phyloP scores from a whole-genome alignment of 2,113 vertebrate species.

The Haemorhous mexicanus region DNA sequence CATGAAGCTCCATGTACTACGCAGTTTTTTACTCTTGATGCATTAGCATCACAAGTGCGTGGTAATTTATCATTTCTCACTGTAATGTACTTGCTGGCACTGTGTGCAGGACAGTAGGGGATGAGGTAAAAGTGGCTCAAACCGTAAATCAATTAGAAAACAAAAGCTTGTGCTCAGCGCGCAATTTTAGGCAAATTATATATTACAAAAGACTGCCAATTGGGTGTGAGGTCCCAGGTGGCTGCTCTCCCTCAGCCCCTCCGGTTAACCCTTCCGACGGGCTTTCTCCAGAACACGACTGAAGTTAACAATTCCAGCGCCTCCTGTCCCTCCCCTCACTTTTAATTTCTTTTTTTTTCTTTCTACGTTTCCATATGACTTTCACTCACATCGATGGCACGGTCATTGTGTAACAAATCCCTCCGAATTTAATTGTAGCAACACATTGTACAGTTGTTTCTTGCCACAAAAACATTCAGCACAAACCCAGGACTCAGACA shows the following conservation, averaged over 20 bases:
- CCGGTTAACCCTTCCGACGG: slow-evolving; percentile 64
- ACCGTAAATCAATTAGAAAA: slow-evolving; percentile 89
- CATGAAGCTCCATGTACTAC: slow-evolving; percentile 40
- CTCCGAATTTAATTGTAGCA: background rate
- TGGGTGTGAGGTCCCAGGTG: slow-evolving; percentile 76
- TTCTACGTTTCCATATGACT: background rate
- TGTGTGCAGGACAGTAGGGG: slow-evolving; percentile 70
- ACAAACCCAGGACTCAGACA: background rate
- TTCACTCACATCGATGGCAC: background rate
- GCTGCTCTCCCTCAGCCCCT: slow-evolving; percentile 24
- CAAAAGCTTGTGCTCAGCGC: slow-evolving; percentile 80
- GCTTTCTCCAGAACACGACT: background rate
- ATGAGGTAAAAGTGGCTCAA: slow-evolving; percentile 77
- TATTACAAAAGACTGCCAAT: slow-evolving; percentile 78
- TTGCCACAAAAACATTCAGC: background rate
- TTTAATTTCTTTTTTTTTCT: too few species aligned
- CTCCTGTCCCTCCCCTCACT: background rate
- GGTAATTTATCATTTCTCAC: slow-evolving; percentile 82
- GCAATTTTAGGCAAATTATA: slow-evolving; percentile 81
- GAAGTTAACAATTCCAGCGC: background rate
- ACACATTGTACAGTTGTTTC: background rate
- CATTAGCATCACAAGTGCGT: slow-evolving; percentile 79
- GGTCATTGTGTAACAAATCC: background rate
- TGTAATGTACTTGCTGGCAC: slow-evolving; percentile 81
- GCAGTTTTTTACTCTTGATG: slow-evolving; percentile 67